phyloP scores from a whole-genome alignment of 2,797 vertebrate genomes.

The Chaetodon trifasciatus region DNA sequence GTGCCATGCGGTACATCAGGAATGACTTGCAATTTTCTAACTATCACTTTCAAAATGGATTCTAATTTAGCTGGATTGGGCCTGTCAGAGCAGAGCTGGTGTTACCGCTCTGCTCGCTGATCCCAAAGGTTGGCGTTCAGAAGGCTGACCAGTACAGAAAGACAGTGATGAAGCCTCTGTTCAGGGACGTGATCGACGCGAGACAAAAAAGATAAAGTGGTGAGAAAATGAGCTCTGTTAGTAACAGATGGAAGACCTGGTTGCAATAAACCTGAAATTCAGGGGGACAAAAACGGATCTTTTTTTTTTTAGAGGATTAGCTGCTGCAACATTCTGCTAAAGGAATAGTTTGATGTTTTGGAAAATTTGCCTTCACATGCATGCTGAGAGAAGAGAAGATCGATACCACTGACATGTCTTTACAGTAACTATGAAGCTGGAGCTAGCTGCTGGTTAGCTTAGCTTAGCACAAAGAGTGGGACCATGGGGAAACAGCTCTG shows the following conservation, averaged over 20 bases:
- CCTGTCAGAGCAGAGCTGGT: slow-evolving; percentile 74
- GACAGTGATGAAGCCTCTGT: slow-evolving; percentile 38
- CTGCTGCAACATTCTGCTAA: not conserved
- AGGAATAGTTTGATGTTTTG: not conserved
- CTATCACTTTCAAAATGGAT: slow-evolving; percentile 85
- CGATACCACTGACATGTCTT: not conserved
- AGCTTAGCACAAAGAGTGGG: slow-evolving; percentile 11
- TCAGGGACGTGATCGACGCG: slow-evolving; percentile 34
- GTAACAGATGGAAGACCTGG: slow-evolving; percentile 6
- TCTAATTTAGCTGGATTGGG: slow-evolving; percentile 79
- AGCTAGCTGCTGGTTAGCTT: slow-evolving; percentile 5
- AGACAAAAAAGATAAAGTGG: slow-evolving; percentile 19
- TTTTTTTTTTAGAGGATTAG: not conserved
- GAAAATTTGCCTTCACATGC: not conserved
- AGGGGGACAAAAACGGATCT: not conserved
- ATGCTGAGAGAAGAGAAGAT: not conserved
- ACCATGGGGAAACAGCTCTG: not conserved
- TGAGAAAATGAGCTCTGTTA: slow-evolving; percentile 33
- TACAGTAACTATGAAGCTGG: not conserved
- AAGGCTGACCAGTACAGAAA: slow-evolving; percentile 56
- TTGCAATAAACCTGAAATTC: slow-evolving; percentile 12
- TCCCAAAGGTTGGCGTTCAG: slow-evolving; percentile 65
- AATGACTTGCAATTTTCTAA: slow-evolving; percentile 87
- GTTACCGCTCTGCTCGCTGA: slow-evolving; percentile 62
- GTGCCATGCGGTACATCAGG: slow-evolving; percentile 80